Evolutionary conservation across 1,140 invertebrate species (phyloP), one percentile per base, ranked within the genome.

Genomic region (Dryas iulia): DNA sequence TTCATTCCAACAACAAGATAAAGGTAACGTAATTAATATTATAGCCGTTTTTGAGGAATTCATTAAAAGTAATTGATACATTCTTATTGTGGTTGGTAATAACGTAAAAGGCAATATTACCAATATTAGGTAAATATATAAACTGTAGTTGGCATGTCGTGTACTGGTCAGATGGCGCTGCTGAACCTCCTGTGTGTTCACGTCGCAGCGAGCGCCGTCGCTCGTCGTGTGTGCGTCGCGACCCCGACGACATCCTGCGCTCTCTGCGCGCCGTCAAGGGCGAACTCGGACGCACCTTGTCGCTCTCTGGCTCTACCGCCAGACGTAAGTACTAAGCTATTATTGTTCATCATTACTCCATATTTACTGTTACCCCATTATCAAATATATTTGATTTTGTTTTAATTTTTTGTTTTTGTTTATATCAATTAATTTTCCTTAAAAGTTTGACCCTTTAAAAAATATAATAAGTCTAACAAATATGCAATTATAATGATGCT

Each of bases 241-340:
- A 97, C 88, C 96, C 96, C 0, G 96, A 97, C 78, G 96, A 97
- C 86, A 96, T 97, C 71, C 81, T 97, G 61, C 95, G 95, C 76
- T 95, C 94, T 52, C 87, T 97, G 69, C 96, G 96, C 79, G 95
- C 95, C 57, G 95, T 95, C 47, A 96, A 96, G 80, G 96, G 95
- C 62, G 96, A 97, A 82, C 92, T 96, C 7, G 95, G 95, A 58
- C 93, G 96, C 47, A 96, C 96, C 33, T 95, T 96, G 93, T 96
- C 95, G 78, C 93, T 96, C 62, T 94, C 94, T 78, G 93, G 95
- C 78, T 91, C 89, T 64, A 90, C 88, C 52, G 89, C 89, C 73
- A 81, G 86, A 76, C 88, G 89, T 90, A 85, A 89, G 89, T 88
- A 56, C 24, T 11, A 4, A 11, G 4, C 25, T 12, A n/a, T 10